Evolutionary conservation across 2,888 invertebrate species (phyloP).

Genomic region (Steinernema hermaphroditum): DNA sequence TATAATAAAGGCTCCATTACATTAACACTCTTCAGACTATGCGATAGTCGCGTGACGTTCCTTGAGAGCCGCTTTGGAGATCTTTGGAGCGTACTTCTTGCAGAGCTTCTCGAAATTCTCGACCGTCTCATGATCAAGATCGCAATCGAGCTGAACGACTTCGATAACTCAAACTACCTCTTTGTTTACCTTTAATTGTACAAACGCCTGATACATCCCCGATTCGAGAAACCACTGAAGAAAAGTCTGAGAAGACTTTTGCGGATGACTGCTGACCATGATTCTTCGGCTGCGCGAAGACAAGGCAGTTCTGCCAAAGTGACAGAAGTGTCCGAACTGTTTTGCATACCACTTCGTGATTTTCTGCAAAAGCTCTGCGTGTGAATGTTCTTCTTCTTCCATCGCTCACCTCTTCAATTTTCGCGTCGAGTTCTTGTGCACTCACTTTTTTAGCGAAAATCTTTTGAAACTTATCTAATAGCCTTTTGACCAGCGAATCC

Average conservation of each 20-base stretch:
- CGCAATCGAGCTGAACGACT: not conserved
- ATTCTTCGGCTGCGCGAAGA: slow-evolving; percentile 37
- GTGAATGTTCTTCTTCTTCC: too few relatives aligned
- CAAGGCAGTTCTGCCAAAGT: slow-evolving; percentile 34
- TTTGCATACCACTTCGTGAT: slow-evolving; percentile 52
- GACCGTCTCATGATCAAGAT: not conserved
- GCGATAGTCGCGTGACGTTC: not conserved
- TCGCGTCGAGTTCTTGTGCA: slow-evolving; percentile 38
- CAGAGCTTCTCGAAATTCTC: slow-evolving; percentile 12
- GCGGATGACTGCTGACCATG: slow-evolving; percentile 1
- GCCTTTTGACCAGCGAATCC: slow-evolving; percentile 39
- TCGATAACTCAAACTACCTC: not conserved
- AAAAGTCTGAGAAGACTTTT: slow-evolving; percentile 1
- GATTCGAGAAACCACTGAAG: slow-evolving; percentile 22
- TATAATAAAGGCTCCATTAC: too few relatives aligned
- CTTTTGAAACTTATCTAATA: slow-evolving; percentile 37
- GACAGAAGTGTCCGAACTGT: slow-evolving; percentile 52
- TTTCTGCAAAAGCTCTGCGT: slow-evolving; percentile 39
- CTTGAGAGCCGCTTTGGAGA: not conserved
- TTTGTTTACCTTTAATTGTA: not conserved
- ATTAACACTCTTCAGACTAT: too few relatives aligned
- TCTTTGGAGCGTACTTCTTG: slow-evolving; percentile 26
- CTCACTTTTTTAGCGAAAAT: slow-evolving; percentile 35
- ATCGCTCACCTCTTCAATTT: slow-evolving; percentile 44
- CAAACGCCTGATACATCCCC: slow-evolving; percentile 6